Conservation (phyloP, 1,140 invertebrate genomes). For the Heliconius melpomene region DNA sequence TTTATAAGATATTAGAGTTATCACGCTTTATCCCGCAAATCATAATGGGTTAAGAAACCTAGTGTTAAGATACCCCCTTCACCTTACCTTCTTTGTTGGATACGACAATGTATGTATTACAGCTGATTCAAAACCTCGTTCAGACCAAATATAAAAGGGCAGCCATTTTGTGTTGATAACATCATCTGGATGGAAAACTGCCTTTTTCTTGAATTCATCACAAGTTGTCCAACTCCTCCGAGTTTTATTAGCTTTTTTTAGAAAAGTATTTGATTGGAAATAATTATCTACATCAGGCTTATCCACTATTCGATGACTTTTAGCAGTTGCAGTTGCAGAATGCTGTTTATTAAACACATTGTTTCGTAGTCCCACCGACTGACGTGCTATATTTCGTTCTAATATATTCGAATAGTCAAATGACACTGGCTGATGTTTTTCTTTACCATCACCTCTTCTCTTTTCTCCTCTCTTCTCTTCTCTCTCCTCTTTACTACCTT, state of each 20-base stretch:
- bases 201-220: constrained; percentile 49
- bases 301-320: neutral
- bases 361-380: neutral
- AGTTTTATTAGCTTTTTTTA: constrained; percentile 11
- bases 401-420: constrained; percentile 37
- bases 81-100: constrained; percentile 55
- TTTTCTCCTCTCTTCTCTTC: no score
- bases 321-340: neutral
- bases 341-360: neutral
- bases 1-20: no score
- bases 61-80: no score
- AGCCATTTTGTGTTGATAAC: constrained; percentile 56
- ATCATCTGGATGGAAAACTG: constrained; percentile 56
- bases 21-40: no score
- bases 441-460: no score
- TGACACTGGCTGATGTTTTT: neutral
- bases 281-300: neutral
- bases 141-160: constrained; percentile 61
- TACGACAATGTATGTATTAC: constrained; percentile 51
- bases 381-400: constrained; percentile 36
- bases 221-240: constrained; percentile 54
- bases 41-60: no score
- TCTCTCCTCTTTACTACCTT: neutral
- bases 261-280: constrained; percentile 38
- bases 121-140: constrained; percentile 12